Evolutionary conservation across 2,797 vertebrate species (phyloP), one percentile per base, ranked within the genome.

Genomic region (Pogoniulus pusillus): DNA sequence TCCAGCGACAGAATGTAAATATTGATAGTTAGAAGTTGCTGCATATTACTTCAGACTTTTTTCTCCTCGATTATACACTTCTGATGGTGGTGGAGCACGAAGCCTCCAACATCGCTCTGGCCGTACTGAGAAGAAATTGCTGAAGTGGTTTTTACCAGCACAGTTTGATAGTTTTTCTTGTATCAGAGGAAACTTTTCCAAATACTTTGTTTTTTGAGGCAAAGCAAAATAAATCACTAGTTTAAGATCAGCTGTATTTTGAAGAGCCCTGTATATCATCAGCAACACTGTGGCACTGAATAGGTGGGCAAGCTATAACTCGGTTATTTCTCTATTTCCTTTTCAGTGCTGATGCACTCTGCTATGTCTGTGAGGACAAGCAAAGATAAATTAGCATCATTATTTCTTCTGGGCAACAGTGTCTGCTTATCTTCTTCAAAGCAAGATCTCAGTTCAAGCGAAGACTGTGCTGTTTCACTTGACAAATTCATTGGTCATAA

Each of bases 401-500:
- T 96, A 95, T 81, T 96, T 95, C 93, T 94, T 89, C 82, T 94
- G 89, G 93, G 96, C 90, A 96, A 92, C 49, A 91, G 4, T 85
- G 94, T 30, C 80, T 85, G 90, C 93, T 96, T 96, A 95, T 95
- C 96, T 96, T 91, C 91, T 92, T 95, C 72, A 96, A 96, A 96
- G 96, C 82, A 96, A 96, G 92, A 88, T 91, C 93, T 96, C 70
- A 57, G 94, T 96, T 95, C 85, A 94, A 95, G 95, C 90, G 95
- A 94, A 17, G 74, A 89, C 86, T 78, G 72, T 39, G 81, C 81
- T 82, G 82, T 94, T 96, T 94, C 93, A 91, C 95, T 93, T 96
- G 96, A 97, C 94, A 97, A 97, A 97, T 94, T 87, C 90, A 86
- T 79, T 84, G 96, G 97, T 97, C 96, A 96, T 91, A 97, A 97